Conservation (phyloP, 2,888 invertebrate species). For the Autographa pulchrina region DNA sequence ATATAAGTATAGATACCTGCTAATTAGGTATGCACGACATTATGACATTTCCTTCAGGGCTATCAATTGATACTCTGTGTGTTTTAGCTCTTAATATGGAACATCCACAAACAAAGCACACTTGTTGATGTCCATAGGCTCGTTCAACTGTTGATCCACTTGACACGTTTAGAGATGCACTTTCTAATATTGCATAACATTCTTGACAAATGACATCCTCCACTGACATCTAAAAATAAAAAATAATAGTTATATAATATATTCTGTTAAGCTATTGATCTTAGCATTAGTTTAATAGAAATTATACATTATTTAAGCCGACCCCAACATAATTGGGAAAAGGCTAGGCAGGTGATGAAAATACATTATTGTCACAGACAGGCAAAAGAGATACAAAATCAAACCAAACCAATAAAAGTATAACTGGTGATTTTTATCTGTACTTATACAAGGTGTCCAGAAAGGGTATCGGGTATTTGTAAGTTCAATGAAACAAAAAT, state of each 20-base stretch:
- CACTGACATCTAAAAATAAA: background rate
- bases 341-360: no score
- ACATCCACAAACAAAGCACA: conserved; percentile 19
- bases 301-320: no score
- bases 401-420: no score
- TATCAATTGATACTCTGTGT: conserved; percentile 17
- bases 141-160: conserved; percentile 2
- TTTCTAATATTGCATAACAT: no score
- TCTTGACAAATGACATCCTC: background rate
- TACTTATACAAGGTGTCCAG: background rate
- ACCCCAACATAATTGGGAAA: no score
- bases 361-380: no score
- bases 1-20: conserved; percentile 3
- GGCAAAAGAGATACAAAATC: no score
- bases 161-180: background rate
- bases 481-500: conserved; percentile 12
- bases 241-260: no score
- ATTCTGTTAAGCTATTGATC: no score
- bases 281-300: no score
- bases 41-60: conserved; percentile 13
- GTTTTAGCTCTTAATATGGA: conserved; percentile 12
- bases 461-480: conserved; percentile 7
- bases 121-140: conserved; percentile 16
- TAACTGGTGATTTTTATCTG: no score
- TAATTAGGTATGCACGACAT: conserved; percentile 4